Percentiles rank a stretch among this genome's conserved stretches.
These are phyloP conservation scores for Microtus richardsoni DNA, from an alignment of 2,113 vertebrate species.

Conservation along the genomic window DNA sequence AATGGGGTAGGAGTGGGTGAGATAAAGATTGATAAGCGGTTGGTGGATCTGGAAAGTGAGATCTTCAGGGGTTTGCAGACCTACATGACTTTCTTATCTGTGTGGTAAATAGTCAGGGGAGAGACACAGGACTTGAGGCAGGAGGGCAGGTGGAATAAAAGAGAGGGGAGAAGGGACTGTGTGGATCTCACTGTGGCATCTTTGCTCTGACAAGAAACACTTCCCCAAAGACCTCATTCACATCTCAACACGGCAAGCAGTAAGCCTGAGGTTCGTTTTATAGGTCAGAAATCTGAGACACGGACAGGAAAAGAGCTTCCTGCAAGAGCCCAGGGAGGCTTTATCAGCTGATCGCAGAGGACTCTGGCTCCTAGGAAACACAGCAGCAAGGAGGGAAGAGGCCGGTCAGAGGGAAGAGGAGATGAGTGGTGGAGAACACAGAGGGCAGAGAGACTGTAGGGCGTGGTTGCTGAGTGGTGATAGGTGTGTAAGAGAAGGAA, in stretches of 20 bases:
- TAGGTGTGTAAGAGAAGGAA: not conserved
- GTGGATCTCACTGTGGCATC: not conserved
- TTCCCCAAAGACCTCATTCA: conserved; percentile 31
- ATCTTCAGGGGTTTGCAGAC: not conserved
- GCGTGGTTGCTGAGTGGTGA: not conserved
- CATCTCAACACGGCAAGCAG: not conserved
- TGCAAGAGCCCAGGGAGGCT: not conserved
- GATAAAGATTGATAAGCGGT: not conserved
- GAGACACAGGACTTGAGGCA: not conserved
- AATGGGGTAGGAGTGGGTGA: not conserved
- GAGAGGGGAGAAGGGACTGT: not conserved
- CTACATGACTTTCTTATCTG: not conserved
- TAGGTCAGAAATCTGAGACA: conserved; percentile 66
- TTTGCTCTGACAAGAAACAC: not conserved
- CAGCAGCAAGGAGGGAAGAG: not conserved
- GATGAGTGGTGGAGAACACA: no score
- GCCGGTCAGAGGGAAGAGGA: not conserved
- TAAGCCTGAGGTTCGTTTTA: conserved; percentile 28
- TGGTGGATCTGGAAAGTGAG: not conserved
- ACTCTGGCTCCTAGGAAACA: conserved; percentile 46
- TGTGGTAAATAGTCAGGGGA: not conserved
- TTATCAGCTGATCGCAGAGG: not conserved
- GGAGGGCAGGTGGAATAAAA: not conserved
- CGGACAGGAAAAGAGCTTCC: conserved; percentile 57
- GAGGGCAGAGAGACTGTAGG: not conserved